Percentiles rank a stretch among this genome's conserved stretches.
phyloP scores from a whole-genome alignment of 1,140 invertebrate genomes.

The Drosophila nigromelanica region DNA sequence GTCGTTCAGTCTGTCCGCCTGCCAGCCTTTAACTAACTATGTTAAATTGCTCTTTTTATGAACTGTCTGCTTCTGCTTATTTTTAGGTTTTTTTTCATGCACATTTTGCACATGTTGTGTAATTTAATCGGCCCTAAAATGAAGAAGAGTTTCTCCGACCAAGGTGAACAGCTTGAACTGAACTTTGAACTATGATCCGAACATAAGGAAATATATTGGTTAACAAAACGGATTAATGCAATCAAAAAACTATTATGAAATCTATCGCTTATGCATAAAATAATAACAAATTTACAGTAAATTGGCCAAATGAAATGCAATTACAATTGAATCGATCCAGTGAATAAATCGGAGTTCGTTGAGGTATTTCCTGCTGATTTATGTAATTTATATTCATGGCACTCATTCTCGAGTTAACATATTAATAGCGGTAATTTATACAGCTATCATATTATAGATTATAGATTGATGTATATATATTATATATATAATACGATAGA shows the following conservation, averaged over 20 bases:
- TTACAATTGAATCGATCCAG: slow-evolving; percentile 7
- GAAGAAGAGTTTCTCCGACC: too few relatives aligned
- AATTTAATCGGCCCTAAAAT: slow-evolving; percentile 20
- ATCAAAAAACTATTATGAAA: slow-evolving; percentile 2
- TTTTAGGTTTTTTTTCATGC: neutral
- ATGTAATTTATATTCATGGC: slow-evolving; percentile 34
- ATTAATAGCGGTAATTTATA: slow-evolving; percentile 29
- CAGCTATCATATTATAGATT: slow-evolving; percentile 23
- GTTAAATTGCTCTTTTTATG: slow-evolving; percentile 52
- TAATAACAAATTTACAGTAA: slow-evolving; percentile 19
- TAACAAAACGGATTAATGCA: neutral
- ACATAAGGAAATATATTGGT: too few relatives aligned
- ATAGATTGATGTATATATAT: slow-evolving; percentile 16
- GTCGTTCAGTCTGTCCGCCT: slow-evolving; percentile 13
- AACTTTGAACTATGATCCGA: too few relatives aligned
- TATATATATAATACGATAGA: slow-evolving; percentile 3
- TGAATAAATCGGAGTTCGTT: slow-evolving; percentile 20
- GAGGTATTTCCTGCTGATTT: neutral
- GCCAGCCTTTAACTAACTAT: slow-evolving; percentile 42
- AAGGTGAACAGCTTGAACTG: too few relatives aligned
- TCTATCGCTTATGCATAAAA: neutral
- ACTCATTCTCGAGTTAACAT: slow-evolving; percentile 19
- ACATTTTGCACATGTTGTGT: slow-evolving; percentile 57
- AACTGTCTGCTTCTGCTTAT: slow-evolving; percentile 1
- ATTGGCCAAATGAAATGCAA: slow-evolving; percentile 19